A percentile compares a stretch with the other conserved stretches of the same genome.
Conservation (phyloP, 2,888 invertebrate species). For the Thymelicus acteon region DNA sequence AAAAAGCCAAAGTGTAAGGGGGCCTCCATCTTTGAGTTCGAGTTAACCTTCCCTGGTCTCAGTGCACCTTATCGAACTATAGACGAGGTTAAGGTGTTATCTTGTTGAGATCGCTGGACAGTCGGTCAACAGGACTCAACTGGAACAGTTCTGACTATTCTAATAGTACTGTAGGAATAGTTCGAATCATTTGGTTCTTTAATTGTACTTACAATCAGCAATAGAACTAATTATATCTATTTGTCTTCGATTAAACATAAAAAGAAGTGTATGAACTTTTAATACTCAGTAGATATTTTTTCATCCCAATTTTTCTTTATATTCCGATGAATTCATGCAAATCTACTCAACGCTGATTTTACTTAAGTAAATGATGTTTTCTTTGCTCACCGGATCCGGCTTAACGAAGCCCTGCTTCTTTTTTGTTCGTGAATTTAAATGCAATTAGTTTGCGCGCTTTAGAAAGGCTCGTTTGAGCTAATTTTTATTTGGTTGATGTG, state of each 20-base stretch:
- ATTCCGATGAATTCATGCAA: conserved; percentile 56
- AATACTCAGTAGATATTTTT: neutral
- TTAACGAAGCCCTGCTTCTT: conserved; percentile 73
- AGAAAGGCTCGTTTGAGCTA: conserved; percentile 54
- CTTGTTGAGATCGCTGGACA: no score
- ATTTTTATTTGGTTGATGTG: conserved; percentile 49
- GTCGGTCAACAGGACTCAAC: no score
- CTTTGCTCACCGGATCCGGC: conserved; percentile 67
- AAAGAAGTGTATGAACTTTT: neutral
- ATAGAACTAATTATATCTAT: neutral
- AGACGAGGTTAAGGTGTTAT: no score
- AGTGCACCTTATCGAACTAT: no score
- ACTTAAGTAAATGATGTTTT: conserved; percentile 78
- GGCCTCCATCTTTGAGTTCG: no score
- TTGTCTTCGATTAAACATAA: neutral
- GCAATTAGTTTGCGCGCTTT: conserved; percentile 68
- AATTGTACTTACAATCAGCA: no score
- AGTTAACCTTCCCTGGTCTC: no score
- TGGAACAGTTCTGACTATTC: no score
- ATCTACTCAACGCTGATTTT: conserved; percentile 71
- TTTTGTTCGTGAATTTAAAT: conserved; percentile 79
- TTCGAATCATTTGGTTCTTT: no score
- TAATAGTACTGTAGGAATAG: no score
- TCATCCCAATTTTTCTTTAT: conserved; percentile 39
- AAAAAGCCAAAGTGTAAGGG: no score